phyloP scores from a whole-genome alignment of 1,140 invertebrate genomes.

The Heliconius nattereri region DNA sequence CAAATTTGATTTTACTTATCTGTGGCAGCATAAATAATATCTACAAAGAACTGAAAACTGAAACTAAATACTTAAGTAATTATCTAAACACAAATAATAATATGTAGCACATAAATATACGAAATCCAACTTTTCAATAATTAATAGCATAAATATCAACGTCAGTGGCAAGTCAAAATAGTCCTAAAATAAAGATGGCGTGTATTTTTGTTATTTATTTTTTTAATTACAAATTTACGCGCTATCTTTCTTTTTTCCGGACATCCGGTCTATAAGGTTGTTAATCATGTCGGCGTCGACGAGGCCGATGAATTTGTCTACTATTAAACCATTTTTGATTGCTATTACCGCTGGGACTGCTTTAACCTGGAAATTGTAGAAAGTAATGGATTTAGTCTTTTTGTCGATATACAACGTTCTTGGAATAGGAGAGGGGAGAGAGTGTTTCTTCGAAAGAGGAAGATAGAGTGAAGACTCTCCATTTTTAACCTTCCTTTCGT shows the following conservation, averaged over 20 bases:
- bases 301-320: conserved; percentile 96
- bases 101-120: background rate
- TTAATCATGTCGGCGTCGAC: conserved; percentile 92
- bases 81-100: background rate
- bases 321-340: conserved; percentile 92
- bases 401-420: too few relatives aligned
- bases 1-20: background rate
- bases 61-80: too few relatives aligned
- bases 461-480: too few relatives aligned
- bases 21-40: background rate
- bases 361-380: conserved; percentile 83
- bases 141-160: background rate
- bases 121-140: background rate
- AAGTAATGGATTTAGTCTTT: background rate
- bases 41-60: background rate
- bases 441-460: too few relatives aligned
- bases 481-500: too few relatives aligned
- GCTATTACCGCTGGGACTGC: conserved; percentile 95
- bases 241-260: conserved; percentile 70
- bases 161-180: background rate
- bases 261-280: conserved; percentile 89
- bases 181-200: background rate
- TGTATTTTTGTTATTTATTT: background rate
- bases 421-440: too few relatives aligned
- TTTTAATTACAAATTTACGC: conserved; percentile 45